Percentiles rank a stretch among this genome's conserved stretches.
Evolutionary conservation across 2,888 invertebrate genomes (phyloP).

Genomic region (Drosophila pullipes): DNA sequence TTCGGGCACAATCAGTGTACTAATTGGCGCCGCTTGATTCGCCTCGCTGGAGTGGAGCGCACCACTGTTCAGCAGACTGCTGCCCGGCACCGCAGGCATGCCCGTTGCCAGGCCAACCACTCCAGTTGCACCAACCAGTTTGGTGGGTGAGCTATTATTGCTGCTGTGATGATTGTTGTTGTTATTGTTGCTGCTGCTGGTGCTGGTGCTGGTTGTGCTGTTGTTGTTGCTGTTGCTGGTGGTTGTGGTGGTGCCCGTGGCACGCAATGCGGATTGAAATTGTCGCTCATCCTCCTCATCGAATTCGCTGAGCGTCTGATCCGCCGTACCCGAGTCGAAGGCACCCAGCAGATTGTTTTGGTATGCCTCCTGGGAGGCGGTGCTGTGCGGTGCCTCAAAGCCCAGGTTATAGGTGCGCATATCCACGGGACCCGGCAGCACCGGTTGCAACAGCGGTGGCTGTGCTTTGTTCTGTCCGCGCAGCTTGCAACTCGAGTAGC

Average conservation of each 20-base stretch:
- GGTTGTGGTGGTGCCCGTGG: constrained; percentile 86
- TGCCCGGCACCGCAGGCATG: constrained; percentile 34
- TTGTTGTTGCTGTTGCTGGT: constrained; percentile 12
- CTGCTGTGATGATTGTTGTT: constrained; percentile 1
- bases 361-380: constrained; percentile 87
- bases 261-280: constrained; percentile 89
- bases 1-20: constrained; percentile 62
- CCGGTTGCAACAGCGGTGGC: constrained; percentile 87
- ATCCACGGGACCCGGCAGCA: constrained; percentile 94
- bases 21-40: constrained; percentile 59
- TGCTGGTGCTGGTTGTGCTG: constrained; percentile 16
- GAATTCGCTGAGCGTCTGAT: constrained; percentile 90
- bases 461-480: constrained; percentile 62
- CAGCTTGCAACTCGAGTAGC: constrained; percentile 79
- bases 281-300: constrained; percentile 93
- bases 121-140: constrained; percentile 8
- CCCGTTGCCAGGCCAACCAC: constrained; percentile 1
- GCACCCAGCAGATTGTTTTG: constrained; percentile 88
- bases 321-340: constrained; percentile 89
- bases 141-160: constrained; percentile 61
- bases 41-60: constrained; percentile 67
- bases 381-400: constrained; percentile 86
- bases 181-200: constrained; percentile 1
- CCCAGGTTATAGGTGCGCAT: constrained; percentile 93
- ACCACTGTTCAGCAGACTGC: constrained; percentile 44